Evolutionary conservation across 23 tunicate species (phyloP), one percentile per base, ranked within the genome.

Genomic region (Pegea sp.): DNA sequence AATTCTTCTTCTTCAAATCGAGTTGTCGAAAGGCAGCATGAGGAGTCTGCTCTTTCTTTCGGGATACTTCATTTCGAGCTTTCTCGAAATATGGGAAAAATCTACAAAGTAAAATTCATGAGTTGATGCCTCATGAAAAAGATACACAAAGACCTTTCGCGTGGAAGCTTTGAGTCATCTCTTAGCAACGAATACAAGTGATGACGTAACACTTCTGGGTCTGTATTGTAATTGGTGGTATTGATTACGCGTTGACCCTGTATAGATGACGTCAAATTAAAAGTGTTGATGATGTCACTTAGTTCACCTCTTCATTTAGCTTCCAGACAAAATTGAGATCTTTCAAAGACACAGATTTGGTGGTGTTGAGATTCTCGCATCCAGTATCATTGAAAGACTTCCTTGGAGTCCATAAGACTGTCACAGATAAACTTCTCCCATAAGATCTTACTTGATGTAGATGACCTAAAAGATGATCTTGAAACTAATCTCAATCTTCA

Each of bases 1-100:
- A 81, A 56, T 81, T 81, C 56, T 72, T 81, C 64, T 81, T 81
- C 61, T 81, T 81, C 46, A 81, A 44, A 32, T 81, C 93, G 44
- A 81, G 60, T 54, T 81, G 93, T 29, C 93, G 75, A 53, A 81
- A 81, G 11, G 93, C 93, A 4, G 93, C 93, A 31, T 81, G 93
- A 5, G 93, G 93, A 3, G 93, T 81, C 33, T 71, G 80, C 18
- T 62, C 49, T 52, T 50, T 61, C 33, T 61, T 54, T 18, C 69
- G 55, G 31, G 93, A 81, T 26, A 65, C 69, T 0, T 81, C 93
- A 61, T 81, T 72, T 7, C 81, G 69, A 22, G 78, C 75, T 56
- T 72, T 72, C 25, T 81, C 93, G 42, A 65, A 81, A 31, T 81
- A 81, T 44, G 22, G 52, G 57, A 44, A 81, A 62, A 72, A 81